phyloP scores from a whole-genome alignment of 2,888 invertebrate species.

The Rotaria macrura region DNA sequence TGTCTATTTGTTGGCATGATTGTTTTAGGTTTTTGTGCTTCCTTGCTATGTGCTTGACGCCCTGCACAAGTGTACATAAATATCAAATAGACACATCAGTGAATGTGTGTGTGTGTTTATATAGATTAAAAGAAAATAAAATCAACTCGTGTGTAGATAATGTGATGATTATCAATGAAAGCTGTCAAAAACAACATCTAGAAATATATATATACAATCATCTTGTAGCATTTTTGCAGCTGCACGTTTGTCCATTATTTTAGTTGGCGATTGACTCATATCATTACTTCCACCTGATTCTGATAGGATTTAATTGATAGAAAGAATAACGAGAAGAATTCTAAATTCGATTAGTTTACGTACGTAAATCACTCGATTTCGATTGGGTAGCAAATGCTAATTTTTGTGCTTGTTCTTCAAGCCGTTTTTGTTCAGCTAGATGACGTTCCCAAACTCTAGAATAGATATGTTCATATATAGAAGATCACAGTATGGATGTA shows the following conservation, averaged over 20 bases:
- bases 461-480: background rate
- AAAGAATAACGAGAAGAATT: background rate
- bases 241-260: background rate
- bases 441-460: constrained; percentile 31
- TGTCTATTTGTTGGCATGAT: background rate
- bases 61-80: background rate
- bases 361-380: background rate
- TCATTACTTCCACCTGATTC: background rate
- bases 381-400: background rate
- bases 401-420: constrained; percentile 26
- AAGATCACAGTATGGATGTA: too few relatives aligned
- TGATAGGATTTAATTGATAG: background rate
- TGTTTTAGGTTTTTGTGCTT: background rate
- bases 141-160: too few relatives aligned
- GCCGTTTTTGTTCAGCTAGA: constrained; percentile 28
- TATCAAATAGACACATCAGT: background rate
- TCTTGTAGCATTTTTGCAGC: background rate
- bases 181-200: too few relatives aligned
- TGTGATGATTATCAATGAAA: too few relatives aligned
- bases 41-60: background rate
- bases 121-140: too few relatives aligned
- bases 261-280: background rate
- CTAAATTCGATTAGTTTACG: background rate
- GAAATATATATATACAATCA: background rate
- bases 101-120: too few relatives aligned